phyloP scores from a whole-genome alignment of 2,113 vertebrate species.

The Alethe castanea region DNA sequence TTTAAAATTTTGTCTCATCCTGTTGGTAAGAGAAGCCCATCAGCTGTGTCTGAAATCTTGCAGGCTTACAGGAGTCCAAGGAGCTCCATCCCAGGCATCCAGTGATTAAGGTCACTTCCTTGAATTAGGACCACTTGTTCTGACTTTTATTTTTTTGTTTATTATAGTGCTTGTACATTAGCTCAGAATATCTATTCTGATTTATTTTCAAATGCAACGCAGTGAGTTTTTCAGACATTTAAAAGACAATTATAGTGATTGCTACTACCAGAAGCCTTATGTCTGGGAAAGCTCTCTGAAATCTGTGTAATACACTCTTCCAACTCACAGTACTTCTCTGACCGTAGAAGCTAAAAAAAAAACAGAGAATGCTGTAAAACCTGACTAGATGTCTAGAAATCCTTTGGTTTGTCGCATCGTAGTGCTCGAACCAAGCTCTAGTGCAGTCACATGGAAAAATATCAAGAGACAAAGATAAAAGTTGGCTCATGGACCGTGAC shows the following conservation, averaged over 20 bases:
- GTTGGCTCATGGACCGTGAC: neutral
- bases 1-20: neutral
- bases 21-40: neutral
- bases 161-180: neutral
- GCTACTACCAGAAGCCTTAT: neutral
- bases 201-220: neutral
- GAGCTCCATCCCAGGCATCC: neutral
- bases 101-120: neutral
- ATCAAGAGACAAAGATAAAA: neutral
- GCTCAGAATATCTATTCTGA: neutral
- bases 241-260: neutral
- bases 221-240: neutral
- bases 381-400: neutral
- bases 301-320: neutral
- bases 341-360: neutral
- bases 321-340: neutral
- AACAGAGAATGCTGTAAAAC: neutral
- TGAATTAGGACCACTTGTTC: neutral
- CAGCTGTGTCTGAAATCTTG: neutral
- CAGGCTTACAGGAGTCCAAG: neutral
- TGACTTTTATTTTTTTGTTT: too few species aligned
- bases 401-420: fast-evolving
- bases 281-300: neutral
- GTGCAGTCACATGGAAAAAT: neutral
- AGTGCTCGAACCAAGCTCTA: neutral